phyloP scores from a whole-genome alignment of 2,888 invertebrate species.

The Drosophila lutescens region DNA sequence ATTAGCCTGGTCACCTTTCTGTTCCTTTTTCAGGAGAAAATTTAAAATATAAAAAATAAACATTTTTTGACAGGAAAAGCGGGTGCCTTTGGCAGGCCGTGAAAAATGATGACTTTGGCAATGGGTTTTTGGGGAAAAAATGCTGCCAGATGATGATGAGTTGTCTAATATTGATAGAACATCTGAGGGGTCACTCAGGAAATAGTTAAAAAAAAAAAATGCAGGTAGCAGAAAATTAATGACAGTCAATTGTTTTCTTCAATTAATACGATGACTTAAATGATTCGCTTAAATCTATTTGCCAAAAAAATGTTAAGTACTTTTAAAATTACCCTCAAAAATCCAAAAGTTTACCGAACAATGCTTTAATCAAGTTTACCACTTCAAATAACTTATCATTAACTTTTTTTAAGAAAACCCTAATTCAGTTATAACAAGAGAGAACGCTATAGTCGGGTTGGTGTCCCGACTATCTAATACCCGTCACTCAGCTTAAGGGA shows the following conservation, averaged over 20 bases:
- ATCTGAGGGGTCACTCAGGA: neutral
- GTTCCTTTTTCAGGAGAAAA: conserved; percentile 27
- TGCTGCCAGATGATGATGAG: conserved; percentile 32
- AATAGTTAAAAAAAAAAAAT: too few relatives aligned
- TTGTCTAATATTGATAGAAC: conserved; percentile 39
- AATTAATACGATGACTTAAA: neutral
- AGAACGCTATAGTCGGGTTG: too few relatives aligned
- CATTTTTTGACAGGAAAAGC: conserved; percentile 71
- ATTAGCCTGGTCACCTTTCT: conserved; percentile 62
- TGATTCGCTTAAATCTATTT: neutral
- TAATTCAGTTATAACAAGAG: conserved; percentile 55
- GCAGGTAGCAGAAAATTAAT: neutral
- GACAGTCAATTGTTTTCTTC: neutral
- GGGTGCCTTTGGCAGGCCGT: conserved; percentile 63
- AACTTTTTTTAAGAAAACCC: conserved; percentile 35
- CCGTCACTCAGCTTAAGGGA: too few relatives aligned
- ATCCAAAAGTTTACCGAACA: neutral
- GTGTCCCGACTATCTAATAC: too few relatives aligned
- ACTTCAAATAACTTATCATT: conserved; percentile 41
- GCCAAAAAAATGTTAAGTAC: too few relatives aligned
- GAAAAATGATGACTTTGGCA: conserved; percentile 64
- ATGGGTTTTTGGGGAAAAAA: conserved; percentile 18
- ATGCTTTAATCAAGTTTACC: conserved; percentile 5
- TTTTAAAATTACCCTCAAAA: too few relatives aligned
- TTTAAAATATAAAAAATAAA: conserved; percentile 48